Conservation (phyloP, 2,113 vertebrate genomes). For the Toxostoma redivivum region DNA sequence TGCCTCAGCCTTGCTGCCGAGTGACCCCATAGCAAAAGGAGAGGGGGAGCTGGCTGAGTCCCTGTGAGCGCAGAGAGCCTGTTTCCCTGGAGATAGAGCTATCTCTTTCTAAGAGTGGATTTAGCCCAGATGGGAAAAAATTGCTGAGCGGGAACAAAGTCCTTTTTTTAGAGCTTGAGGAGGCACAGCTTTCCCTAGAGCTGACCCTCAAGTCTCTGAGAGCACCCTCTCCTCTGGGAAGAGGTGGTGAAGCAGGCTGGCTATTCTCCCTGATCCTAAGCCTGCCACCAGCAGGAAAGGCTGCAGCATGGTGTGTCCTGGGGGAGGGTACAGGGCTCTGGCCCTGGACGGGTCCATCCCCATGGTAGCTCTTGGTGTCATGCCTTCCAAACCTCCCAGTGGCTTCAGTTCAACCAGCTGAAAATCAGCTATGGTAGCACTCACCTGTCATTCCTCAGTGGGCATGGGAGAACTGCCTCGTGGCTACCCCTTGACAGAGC, state of each 20-base stretch:
- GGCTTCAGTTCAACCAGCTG: neutral
- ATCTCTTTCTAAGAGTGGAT: slow-evolving; percentile 73
- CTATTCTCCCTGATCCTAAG: neutral
- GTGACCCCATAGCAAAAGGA: slow-evolving; percentile 43
- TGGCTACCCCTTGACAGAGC: neutral
- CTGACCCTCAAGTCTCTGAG: neutral
- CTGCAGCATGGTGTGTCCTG: neutral
- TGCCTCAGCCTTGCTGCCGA: neutral
- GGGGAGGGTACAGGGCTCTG: neutral
- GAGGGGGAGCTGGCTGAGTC: slow-evolving; percentile 58
- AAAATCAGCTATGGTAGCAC: neutral
- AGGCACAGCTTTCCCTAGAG: slow-evolving; percentile 23
- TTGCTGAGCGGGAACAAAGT: slow-evolving; percentile 43
- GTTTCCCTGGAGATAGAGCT: slow-evolving; percentile 78
- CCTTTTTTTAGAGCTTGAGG: slow-evolving; percentile 61
- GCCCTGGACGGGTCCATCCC: neutral
- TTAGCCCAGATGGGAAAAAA: slow-evolving; percentile 68
- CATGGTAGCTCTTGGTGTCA: neutral
- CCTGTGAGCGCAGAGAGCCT: slow-evolving; percentile 42
- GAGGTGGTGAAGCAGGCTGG: neutral
- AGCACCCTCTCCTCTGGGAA: neutral
- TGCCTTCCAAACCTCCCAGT: neutral
- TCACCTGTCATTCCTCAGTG: neutral
- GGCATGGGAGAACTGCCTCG: neutral
- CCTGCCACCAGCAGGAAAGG: neutral